Evolutionary conservation across 2,888 invertebrate species (phyloP), one percentile per base, ranked within the genome.

Genomic region (Lysandra coridon): DNA sequence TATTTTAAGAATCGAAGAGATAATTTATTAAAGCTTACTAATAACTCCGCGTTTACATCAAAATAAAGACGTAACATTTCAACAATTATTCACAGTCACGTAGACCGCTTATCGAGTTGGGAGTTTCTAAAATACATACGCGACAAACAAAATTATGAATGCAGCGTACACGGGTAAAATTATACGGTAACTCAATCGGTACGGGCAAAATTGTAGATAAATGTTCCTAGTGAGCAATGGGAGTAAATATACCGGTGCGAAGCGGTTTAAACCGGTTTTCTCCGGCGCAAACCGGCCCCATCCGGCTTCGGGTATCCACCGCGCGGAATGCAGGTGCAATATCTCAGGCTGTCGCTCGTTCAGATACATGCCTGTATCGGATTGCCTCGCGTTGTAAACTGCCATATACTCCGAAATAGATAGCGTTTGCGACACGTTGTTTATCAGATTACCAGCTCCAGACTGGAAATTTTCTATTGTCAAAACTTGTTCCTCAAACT

Each of bases 331-430:
- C 83, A 83, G 84, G 83, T 83, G 84, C 83, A 83, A 83, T 84
- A 82, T 83, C 83, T 83, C 84, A 84, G 84, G 82, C 80, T 84
- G 84, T 85, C 84, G 82, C 81, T 78, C 79, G 80, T 80, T 80
- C 80, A 81, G 81, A 82, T 82, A 81, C 81, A 83, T 81, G 81
- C 80, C 82, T 81, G 80, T 80, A 82, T 82, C 80, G 80, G 79
- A 83, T 82, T 81, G 80, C 79, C 79, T 80, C 81, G 80, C 80
- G 80, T 79, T 81, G 78, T 79, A 80, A 81, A 80, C 80, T 80
- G 79, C 80, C 79, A 75, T 81, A 80, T 75, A 81, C 81, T 80
- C 49, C 79, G 80, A 77, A 82, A 82, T 81, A 79, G 80, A 82
- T 80, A 79, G 80, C 80, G 30, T 76, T 79, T 44, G 57, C 23